phyloP scores from a whole-genome alignment of 2,113 vertebrate genomes.

The Ptyas mucosa region DNA sequence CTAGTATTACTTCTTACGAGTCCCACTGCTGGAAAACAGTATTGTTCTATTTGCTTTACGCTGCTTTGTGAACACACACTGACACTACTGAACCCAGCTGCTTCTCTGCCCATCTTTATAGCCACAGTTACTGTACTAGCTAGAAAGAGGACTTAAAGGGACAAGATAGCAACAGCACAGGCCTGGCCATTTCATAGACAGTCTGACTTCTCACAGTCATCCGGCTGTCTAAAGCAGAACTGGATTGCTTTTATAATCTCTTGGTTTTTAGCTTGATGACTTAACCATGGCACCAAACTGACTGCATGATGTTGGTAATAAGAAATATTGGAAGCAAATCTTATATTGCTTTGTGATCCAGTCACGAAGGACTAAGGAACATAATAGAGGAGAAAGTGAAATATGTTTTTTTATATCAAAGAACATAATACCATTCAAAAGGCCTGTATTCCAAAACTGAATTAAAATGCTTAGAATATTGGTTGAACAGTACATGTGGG shows the following conservation, averaged over 20 bases:
- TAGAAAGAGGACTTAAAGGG: background rate
- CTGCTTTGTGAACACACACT: background rate
- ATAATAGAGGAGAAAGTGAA: background rate
- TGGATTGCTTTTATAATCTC: background rate
- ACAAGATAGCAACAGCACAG: background rate
- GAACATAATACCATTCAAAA: background rate
- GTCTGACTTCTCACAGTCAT: background rate
- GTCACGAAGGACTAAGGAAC: background rate
- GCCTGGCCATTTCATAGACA: background rate
- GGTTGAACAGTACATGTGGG: background rate
- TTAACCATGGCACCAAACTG: background rate
- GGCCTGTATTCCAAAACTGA: background rate
- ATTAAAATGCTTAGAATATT: background rate
- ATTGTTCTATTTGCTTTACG: background rate
- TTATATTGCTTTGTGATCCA: background rate
- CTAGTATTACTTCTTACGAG: background rate
- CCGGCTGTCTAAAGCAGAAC: background rate
- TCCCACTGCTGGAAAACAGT: background rate
- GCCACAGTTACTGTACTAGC: background rate
- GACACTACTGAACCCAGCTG: background rate
- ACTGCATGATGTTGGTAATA: background rate
- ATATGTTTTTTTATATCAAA: background rate
- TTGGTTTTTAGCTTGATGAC: background rate
- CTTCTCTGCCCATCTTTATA: background rate
- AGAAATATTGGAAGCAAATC: background rate